A percentile compares a stretch with the other conserved stretches of the same genome.
Evolutionary conservation across 1,140 invertebrate genomes (phyloP).

Genomic region (Andrena cerasifolii): DNA sequence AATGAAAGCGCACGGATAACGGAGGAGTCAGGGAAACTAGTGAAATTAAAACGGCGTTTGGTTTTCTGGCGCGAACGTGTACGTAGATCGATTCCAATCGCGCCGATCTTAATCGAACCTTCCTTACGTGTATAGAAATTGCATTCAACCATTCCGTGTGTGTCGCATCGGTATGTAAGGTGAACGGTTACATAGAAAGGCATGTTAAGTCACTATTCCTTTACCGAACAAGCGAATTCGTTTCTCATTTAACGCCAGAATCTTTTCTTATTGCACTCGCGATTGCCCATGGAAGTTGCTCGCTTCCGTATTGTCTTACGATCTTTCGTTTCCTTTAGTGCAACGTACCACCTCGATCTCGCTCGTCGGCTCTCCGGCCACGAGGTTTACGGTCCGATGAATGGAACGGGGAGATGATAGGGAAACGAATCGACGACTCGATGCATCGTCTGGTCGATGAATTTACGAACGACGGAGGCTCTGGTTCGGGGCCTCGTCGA

Average conservation of each 20-base stretch:
- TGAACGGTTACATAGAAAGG: background rate
- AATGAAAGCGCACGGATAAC: background rate
- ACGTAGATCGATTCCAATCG: background rate
- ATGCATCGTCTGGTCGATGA: slow-evolving; percentile 6
- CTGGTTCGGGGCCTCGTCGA: slow-evolving; percentile 18
- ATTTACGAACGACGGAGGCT: slow-evolving; percentile 14
- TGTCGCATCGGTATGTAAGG: background rate
- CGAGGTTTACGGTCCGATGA: background rate
- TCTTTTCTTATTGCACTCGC: background rate
- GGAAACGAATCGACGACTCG: background rate
- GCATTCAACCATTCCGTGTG: background rate
- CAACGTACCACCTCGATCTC: slow-evolving; percentile 3
- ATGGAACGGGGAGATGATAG: background rate
- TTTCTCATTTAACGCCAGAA: background rate
- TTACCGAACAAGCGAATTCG: background rate
- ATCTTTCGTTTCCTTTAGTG: background rate
- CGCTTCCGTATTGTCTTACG: background rate
- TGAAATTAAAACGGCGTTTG: background rate
- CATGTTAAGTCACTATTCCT: background rate
- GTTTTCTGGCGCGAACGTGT: background rate
- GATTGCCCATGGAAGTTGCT: background rate
- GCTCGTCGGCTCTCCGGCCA: background rate
- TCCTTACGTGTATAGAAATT: slow-evolving; percentile 29
- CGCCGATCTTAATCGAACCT: slow-evolving; percentile 34
- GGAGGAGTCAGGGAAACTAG: background rate